phyloP scores from a whole-genome alignment of 2,888 invertebrate species.

The Ferrisia virgata region DNA sequence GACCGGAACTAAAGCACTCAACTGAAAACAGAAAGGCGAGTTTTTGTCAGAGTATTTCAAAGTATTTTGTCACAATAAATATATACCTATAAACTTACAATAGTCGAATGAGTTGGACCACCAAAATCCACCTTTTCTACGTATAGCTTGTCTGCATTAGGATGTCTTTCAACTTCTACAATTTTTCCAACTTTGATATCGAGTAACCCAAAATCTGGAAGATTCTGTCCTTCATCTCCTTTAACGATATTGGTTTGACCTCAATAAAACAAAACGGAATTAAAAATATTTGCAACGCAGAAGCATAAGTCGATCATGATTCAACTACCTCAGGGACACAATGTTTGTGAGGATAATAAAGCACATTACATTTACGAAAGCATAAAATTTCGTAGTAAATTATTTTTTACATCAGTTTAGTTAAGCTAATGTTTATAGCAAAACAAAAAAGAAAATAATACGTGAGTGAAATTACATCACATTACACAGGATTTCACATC shows the following conservation, averaged over 20 bases:
- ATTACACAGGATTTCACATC: background rate
- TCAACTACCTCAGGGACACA: too few relatives aligned
- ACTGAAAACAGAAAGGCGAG: slow-evolving; percentile 48
- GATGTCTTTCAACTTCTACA: slow-evolving; percentile 77
- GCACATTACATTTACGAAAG: too few relatives aligned
- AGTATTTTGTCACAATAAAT: too few relatives aligned
- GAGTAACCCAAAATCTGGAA: slow-evolving; percentile 57
- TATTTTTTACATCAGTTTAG: too few relatives aligned
- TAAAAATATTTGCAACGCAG: background rate
- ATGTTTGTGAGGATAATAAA: too few relatives aligned
- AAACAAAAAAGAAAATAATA: too few relatives aligned
- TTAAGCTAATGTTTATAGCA: too few relatives aligned
- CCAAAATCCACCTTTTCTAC: slow-evolving; percentile 90
- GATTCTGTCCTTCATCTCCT: background rate
- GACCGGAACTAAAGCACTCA: slow-evolving; percentile 55
- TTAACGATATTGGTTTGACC: background rate
- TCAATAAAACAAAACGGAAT: background rate
- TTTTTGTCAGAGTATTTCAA: too few relatives aligned
- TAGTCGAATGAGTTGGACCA: slow-evolving; percentile 66
- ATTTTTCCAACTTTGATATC: slow-evolving; percentile 88
- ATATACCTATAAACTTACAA: too few relatives aligned
- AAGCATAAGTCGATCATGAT: background rate
- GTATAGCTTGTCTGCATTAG: slow-evolving; percentile 87
- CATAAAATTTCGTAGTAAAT: too few relatives aligned
- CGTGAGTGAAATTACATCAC: background rate